A percentile compares a stretch with the other conserved stretches of the same genome.
Conservation (phyloP, 2,113 vertebrate genomes). For the Callithrix jacchus region DNA sequence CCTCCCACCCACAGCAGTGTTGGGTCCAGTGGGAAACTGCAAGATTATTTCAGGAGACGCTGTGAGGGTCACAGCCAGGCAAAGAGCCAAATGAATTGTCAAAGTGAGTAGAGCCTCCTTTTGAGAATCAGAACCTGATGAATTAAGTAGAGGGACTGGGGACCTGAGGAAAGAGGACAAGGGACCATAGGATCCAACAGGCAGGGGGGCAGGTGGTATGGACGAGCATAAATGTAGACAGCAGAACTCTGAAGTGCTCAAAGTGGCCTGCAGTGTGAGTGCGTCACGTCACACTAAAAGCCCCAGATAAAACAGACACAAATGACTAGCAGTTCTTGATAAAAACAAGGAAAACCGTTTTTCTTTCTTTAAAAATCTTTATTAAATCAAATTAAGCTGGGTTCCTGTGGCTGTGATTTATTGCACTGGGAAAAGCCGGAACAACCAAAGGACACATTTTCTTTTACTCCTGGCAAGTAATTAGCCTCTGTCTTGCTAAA, state of each 20-base stretch:
- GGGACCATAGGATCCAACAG: accelerated
- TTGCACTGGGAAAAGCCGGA: constrained; percentile 77
- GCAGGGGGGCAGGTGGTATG: neutral
- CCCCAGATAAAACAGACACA: neutral
- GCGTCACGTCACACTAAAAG: neutral
- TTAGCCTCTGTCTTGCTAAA: constrained; percentile 84
- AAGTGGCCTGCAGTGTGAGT: neutral
- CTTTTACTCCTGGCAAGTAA: constrained; percentile 83
- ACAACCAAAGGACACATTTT: constrained; percentile 79
- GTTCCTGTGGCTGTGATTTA: constrained; percentile 78
- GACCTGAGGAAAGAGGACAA: neutral
- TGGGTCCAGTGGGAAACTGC: neutral
- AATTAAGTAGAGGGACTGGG: neutral
- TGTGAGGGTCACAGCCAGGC: neutral
- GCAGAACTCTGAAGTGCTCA: neutral
- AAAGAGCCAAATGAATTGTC: neutral
- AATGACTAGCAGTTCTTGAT: neutral
- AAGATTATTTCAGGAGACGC: neutral
- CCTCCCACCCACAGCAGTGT: neutral
- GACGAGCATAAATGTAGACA: no score
- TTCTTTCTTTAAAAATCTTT: constrained; percentile 60
- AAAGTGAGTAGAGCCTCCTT: neutral
- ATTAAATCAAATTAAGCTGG: constrained; percentile 58
- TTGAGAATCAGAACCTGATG: neutral
- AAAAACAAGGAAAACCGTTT: constrained; percentile 46